These are phyloP conservation scores for Charaxes varanes DNA, from an alignment of 1,140 invertebrate species.

Conservation along the genomic window DNA sequence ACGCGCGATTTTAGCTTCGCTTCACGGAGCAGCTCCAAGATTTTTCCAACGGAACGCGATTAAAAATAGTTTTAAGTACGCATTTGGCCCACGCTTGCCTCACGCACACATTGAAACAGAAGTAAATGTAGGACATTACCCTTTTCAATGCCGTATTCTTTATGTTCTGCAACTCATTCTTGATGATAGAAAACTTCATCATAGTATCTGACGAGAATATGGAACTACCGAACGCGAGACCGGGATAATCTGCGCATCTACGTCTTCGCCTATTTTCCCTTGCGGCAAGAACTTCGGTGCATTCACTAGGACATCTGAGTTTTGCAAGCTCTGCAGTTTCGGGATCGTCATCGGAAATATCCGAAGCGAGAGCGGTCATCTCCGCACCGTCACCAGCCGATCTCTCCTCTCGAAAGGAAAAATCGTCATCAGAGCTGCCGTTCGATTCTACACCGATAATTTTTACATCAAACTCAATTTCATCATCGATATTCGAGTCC, in stretches of 20 bases:
- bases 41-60: constrained; percentile 45
- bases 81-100: constrained; percentile 57
- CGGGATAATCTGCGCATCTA: constrained; percentile 92
- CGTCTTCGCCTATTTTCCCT: constrained; percentile 84
- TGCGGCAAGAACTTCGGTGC: constrained; percentile 90
- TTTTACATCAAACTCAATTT: constrained; percentile 54
- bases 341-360: constrained; percentile 78
- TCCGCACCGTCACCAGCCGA: constrained; percentile 60
- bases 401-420: constrained; percentile 61
- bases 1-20: constrained; percentile 37
- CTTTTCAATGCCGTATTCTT: constrained; percentile 96
- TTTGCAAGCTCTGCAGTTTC: constrained; percentile 86
- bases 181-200: constrained; percentile 98
- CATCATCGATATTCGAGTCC: constrained; percentile 60
- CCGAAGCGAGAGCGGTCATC: constrained; percentile 36
- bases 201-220: constrained; percentile 97
- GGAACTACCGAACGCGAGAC: constrained; percentile 90
- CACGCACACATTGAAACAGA: constrained; percentile 38
- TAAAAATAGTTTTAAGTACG: constrained; percentile 65
- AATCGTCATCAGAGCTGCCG: constrained; percentile 56
- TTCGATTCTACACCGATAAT: constrained; percentile 48
- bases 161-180: constrained; percentile 97
- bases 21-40: constrained; percentile 37
- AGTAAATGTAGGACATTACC: constrained; percentile 80
- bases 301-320: constrained; percentile 89